phyloP scores from a whole-genome alignment of 2,797 vertebrate genomes.

The Ispidina picta region DNA sequence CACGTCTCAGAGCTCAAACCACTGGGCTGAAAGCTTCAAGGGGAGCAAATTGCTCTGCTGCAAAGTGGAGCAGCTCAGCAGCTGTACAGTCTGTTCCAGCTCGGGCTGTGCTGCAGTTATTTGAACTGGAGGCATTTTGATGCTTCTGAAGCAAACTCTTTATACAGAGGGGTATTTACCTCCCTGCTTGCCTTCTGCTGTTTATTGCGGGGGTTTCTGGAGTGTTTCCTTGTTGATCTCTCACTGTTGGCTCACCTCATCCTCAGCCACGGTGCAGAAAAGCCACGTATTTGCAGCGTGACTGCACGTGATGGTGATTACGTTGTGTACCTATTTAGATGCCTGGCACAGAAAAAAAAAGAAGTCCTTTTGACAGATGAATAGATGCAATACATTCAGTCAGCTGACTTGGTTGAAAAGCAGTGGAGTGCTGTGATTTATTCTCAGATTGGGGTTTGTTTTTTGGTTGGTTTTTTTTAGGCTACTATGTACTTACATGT shows the following conservation, averaged over 20 bases:
- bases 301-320: not conserved
- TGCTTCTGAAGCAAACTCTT: not conserved
- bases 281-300: not conserved
- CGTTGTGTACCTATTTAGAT: not conserved
- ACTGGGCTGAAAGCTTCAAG: not conserved
- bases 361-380: not conserved
- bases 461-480: not conserved
- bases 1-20: not conserved
- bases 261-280: not conserved
- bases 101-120: not conserved
- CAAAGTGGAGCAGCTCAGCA: not conserved
- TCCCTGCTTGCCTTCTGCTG: not conserved
- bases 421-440: not conserved
- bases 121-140: not conserved
- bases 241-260: not conserved
- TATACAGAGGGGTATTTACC: not conserved
- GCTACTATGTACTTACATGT: not conserved
- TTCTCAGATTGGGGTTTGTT: not conserved
- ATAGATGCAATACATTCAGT: not conserved
- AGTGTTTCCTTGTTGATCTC: not conserved
- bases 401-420: conserved; percentile 33
- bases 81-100: not conserved
- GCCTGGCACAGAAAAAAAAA: not conserved
- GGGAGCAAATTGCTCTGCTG: not conserved
- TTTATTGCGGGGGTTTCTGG: not conserved